Evolutionary conservation across 2,888 invertebrate genomes (phyloP), one percentile per base, ranked within the genome.

Genomic region (Cabera pusaria): DNA sequence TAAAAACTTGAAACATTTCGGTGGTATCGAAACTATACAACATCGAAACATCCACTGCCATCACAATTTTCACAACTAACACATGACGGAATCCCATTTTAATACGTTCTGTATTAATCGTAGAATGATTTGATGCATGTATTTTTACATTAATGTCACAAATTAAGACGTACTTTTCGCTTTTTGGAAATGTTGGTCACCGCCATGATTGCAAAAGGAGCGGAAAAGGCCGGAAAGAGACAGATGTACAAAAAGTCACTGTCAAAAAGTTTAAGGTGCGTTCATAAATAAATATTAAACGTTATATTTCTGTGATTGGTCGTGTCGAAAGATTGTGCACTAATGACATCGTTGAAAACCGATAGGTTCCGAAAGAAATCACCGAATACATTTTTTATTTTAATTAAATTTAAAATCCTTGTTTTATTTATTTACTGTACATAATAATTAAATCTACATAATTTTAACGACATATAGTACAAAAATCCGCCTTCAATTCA

Each of bases 121-220:
- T 45, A 44, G 44, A 38, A 49, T 12, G 9, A 19, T 42, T 47
- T 34, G 1, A 35, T 25, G 32, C 23, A 28, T 33, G 41, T 79
- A 81, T 81, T 82, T 83, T 33, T 10, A 20, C 25, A 42, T 43
- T 56, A 58, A 44, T 55, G 39, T 49, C 52, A 57, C 51, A 49
- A 43, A 56, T 59, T 65, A 56, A 28, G 61, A 86, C 87, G 60
- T 87, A 88, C 88, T 87, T 88, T 88, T 72, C 88, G 87, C 78
- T 88, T 88, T 82, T 88, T 88, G 47, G 88, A 88, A 82, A 88
- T 87, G 71, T 84, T 87, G 74, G 58, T 71, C 79, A 76, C 80
- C 81, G 88, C 87, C 88, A 88, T 88, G 88, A 78, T 86, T 83
- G 76, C 77, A 76, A 79, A 65, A 67, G 72, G 73, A 68, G 69